Base-by-base conservation (phyloP, 2,113 vertebrate genomes). In the Perca fluviatilis region DNA sequence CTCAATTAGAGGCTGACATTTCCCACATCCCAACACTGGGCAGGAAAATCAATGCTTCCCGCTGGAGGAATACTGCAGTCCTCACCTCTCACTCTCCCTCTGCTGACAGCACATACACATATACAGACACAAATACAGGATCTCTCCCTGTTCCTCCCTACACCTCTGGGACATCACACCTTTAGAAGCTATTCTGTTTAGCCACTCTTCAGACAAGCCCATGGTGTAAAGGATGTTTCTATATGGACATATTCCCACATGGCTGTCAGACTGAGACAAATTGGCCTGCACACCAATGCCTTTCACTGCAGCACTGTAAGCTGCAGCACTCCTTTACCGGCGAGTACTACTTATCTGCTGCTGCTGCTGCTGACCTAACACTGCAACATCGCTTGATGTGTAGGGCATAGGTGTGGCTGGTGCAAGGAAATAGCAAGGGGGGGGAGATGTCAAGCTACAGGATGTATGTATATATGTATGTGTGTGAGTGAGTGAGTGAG, bases 1-100 rank as follows among this genome's bases (percentile, higher is more conserved):
- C 94, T 94, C 94, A 94, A 94, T 94, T 94, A 94, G 92, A 92
- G 86, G 83, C 82, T 94, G 93, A 94, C 93, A 94, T 94, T 94
- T 94, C 89, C 86, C 87, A 89, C 86, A 84, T 94, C 88, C 70
- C 82, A 88, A 92, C 49, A 72, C 87, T 80, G 83, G 81, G 86
- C 86, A 14, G 68, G 77, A 91, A 93, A 94, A 94, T 94, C 93
- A 80, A 94, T 94, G 92, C 78, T 78, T 88, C 86, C 91, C 50
- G 64, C 89, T 89, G 82, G 84, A 93, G 83, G 91, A 93, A 89
- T 90, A 90, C 90, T 92, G 90, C 90, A 92, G 86, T 89, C 86
- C 82, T 90, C 83, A 89, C 79, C 89, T 89, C 83, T 89, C 89
- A 77, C 82, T 88, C 87, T 62, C 80, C 83, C 77, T 58, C 67